These are phyloP conservation scores for Gymnorhina tibicen DNA, from an alignment of 2,113 vertebrate genomes.

Conservation along the genomic window DNA sequence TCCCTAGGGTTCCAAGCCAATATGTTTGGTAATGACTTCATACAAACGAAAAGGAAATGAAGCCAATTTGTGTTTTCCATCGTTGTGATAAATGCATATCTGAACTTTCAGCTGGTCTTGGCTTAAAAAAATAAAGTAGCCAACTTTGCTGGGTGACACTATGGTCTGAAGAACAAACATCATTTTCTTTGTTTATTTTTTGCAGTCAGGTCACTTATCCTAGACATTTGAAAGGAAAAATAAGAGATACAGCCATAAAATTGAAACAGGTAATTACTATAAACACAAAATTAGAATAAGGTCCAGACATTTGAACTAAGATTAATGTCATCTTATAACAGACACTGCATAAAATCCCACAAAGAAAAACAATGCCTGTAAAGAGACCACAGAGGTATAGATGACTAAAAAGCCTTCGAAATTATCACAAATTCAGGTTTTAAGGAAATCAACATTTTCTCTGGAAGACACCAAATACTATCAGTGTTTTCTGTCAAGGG, in stretches of 20 bases:
- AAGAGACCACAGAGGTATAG: not conserved
- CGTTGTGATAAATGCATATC: conserved; percentile 69
- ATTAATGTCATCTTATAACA: not conserved
- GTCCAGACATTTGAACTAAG: not conserved
- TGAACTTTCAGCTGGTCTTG: conserved; percentile 66
- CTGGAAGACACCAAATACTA: not conserved
- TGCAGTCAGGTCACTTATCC: not conserved
- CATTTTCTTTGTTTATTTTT: not conserved
- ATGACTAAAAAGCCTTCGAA: not conserved
- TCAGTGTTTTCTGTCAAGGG: not conserved
- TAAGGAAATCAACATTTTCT: not conserved
- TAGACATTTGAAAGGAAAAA: not conserved
- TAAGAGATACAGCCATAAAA: not conserved
- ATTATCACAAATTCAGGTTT: not conserved
- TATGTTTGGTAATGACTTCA: conserved; percentile 80
- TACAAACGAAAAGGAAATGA: conserved; percentile 64
- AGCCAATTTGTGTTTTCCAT: conserved; percentile 67
- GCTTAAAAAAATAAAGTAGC: conserved; percentile 32
- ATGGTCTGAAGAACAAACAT: not conserved
- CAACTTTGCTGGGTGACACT: not conserved
- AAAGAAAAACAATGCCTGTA: not conserved
- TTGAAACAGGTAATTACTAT: not conserved
- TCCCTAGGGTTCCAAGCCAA: conserved; percentile 73
- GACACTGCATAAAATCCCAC: not conserved
- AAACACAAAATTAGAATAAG: not conserved